Conservation (phyloP, 2,888 invertebrate species). For the Scaptomyza flava region DNA sequence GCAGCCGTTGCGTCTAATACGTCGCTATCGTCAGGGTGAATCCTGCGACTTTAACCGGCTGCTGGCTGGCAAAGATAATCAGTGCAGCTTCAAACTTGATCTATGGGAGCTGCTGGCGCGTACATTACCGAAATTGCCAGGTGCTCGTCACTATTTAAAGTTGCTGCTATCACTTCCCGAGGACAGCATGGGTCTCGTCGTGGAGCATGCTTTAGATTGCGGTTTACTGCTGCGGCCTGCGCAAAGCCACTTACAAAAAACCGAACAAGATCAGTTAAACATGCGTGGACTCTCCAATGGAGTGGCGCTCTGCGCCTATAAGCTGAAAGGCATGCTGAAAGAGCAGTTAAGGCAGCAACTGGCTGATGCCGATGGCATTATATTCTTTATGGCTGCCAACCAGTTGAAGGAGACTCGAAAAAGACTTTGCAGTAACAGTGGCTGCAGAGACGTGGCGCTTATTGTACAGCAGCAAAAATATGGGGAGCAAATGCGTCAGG, state of each 20-base stretch:
- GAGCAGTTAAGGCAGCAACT: constrained; percentile 53
- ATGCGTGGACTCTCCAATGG: constrained; percentile 67
- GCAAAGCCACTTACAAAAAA: background rate
- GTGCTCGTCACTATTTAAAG: constrained; percentile 76
- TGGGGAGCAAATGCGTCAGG: constrained; percentile 31
- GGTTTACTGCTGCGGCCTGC: constrained; percentile 68
- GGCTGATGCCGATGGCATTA: constrained; percentile 75
- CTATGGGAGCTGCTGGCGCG: constrained; percentile 69
- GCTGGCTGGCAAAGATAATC: constrained; percentile 49
- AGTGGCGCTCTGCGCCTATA: constrained; percentile 81
- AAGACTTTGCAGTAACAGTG: constrained; percentile 67
- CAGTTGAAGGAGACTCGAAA: constrained; percentile 59
- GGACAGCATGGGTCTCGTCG: constrained; percentile 64
- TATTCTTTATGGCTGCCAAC: constrained; percentile 72
- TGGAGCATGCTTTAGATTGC: constrained; percentile 76
- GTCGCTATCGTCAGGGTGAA: constrained; percentile 85
- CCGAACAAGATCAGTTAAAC: constrained; percentile 37
- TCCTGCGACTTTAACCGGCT: constrained; percentile 75
- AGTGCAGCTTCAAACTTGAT: constrained; percentile 66
- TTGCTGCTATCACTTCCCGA: constrained; percentile 76
- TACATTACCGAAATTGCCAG: constrained; percentile 46
- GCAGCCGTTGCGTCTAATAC: constrained; percentile 84
- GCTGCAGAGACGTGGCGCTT: constrained; percentile 75
- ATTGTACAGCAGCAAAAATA: constrained; percentile 63
- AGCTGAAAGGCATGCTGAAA: constrained; percentile 66